These are phyloP conservation scores for Pharmacophagus antenor DNA, from an alignment of 2,888 invertebrate genomes.

Conservation along the genomic window DNA sequence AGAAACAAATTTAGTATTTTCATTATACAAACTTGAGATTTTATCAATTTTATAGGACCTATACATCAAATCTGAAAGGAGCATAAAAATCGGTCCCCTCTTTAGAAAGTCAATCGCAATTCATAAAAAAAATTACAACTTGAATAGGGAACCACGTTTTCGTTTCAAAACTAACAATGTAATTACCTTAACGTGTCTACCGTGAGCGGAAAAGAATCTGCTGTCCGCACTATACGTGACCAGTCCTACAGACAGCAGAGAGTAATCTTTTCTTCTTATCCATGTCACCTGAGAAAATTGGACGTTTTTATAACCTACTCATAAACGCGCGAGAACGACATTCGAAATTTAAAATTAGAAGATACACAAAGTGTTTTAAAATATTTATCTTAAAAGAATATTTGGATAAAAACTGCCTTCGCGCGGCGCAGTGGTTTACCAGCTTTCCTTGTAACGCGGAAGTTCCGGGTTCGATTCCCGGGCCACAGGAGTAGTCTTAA, in stretches of 20 bases:
- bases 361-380: too few relatives aligned
- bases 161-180: slow-evolving; percentile 26
- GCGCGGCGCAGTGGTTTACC: neutral
- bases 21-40: too few relatives aligned
- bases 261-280: slow-evolving; percentile 85
- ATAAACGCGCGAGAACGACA: too few relatives aligned
- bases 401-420: neutral
- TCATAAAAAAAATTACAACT: slow-evolving; percentile 14
- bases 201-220: slow-evolving; percentile 83
- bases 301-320: neutral
- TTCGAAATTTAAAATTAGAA: too few relatives aligned
- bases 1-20: too few relatives aligned
- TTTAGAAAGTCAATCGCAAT: neutral
- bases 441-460: neutral
- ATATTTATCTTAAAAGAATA: too few relatives aligned
- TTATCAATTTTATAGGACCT: too few relatives aligned
- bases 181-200: slow-evolving; percentile 78
- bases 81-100: neutral
- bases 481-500: neutral
- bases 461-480: neutral
- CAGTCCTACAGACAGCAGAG: slow-evolving; percentile 83
- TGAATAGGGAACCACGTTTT: neutral
- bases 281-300: slow-evolving; percentile 83
- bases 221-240: slow-evolving; percentile 84
- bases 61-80: too few relatives aligned